Percentiles rank a stretch among this genome's conserved stretches.
phyloP scores from a whole-genome alignment of 92 coral and sea anemone species.

The Porites rus region DNA sequence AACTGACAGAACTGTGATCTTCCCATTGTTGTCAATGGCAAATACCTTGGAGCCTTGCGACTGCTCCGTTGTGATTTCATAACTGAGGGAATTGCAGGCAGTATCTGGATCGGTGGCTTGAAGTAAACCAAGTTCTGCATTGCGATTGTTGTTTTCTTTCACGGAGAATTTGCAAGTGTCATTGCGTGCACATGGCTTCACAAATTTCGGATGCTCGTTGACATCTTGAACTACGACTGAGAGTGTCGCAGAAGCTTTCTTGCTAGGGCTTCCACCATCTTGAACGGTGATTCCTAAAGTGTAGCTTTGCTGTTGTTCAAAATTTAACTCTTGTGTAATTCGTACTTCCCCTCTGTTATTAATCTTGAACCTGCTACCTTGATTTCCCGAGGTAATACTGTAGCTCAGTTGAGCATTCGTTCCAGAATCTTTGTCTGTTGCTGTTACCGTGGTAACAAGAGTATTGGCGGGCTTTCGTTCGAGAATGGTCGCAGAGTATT shows the following conservation, averaged over 20 bases:
- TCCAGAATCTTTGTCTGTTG: slow-evolving; percentile 76
- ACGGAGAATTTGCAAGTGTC: slow-evolving; percentile 67
- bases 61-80: slow-evolving; percentile 58
- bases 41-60: slow-evolving; percentile 62
- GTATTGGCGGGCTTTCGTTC: slow-evolving; percentile 66
- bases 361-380: slow-evolving; percentile 52
- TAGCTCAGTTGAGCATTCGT: slow-evolving; percentile 57
- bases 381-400: slow-evolving; percentile 49
- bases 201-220: slow-evolving; percentile 81
- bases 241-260: slow-evolving; percentile 45
- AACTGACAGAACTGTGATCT: slow-evolving; percentile 40
- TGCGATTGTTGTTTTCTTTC: slow-evolving; percentile 52
- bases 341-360: slow-evolving; percentile 60
- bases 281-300: slow-evolving; percentile 62
- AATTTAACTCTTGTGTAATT: slow-evolving; percentile 67
- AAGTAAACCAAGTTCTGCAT: slow-evolving; percentile 19
- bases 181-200: slow-evolving; percentile 45
- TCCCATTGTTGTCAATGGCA: slow-evolving; percentile 59
- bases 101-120: slow-evolving; percentile 81
- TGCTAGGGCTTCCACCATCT: slow-evolving; percentile 70
- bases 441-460: slow-evolving; percentile 63
- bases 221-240: slow-evolving; percentile 63
- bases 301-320: slow-evolving; percentile 64
- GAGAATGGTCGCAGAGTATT: slow-evolving; percentile 48
- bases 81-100: slow-evolving; percentile 41